Evolutionary conservation across 2,113 vertebrate genomes (phyloP).

Genomic region (Microtus oregoni): DNA sequence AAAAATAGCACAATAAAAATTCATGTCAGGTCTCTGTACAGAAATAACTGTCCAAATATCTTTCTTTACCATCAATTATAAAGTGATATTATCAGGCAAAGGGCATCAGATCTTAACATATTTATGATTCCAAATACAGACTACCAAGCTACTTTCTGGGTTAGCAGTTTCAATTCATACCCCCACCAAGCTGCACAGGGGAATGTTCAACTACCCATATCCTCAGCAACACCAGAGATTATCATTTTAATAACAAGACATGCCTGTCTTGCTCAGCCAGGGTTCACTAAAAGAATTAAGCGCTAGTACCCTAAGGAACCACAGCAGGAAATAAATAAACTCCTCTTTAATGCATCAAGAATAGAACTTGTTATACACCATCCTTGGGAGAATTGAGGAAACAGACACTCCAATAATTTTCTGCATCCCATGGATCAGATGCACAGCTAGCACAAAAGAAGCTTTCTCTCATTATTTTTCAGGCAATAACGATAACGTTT

Average conservation of each 20-base stretch:
- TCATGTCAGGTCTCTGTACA: neutral
- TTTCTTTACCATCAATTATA: neutral
- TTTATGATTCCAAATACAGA: slow-evolving; percentile 23
- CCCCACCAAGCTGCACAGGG: neutral
- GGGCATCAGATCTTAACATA: neutral
- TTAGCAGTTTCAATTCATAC: neutral
- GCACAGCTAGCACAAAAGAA: neutral
- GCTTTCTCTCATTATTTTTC: slow-evolving; percentile 37
- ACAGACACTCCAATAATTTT: slow-evolving; percentile 28
- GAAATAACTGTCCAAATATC: neutral
- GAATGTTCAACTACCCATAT: neutral
- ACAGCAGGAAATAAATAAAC: slow-evolving; percentile 39
- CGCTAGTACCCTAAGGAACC: neutral
- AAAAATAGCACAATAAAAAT: slow-evolving; percentile 5
- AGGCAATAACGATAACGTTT: neutral
- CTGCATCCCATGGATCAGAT: neutral
- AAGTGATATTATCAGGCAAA: neutral
- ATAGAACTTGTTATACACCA: neutral
- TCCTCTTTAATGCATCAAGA: slow-evolving; percentile 18
- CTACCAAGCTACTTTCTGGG: neutral
- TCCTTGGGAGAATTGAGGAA: slow-evolving; percentile 48
- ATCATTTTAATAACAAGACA: slow-evolving; percentile 51
- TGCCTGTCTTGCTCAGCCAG: slow-evolving; percentile 12
- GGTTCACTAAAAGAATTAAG: slow-evolving; percentile 46
- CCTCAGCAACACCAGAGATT: neutral